These are phyloP conservation scores for Coracopsis vasa DNA, from an alignment of 2,113 vertebrate genomes.

Conservation along the genomic window DNA sequence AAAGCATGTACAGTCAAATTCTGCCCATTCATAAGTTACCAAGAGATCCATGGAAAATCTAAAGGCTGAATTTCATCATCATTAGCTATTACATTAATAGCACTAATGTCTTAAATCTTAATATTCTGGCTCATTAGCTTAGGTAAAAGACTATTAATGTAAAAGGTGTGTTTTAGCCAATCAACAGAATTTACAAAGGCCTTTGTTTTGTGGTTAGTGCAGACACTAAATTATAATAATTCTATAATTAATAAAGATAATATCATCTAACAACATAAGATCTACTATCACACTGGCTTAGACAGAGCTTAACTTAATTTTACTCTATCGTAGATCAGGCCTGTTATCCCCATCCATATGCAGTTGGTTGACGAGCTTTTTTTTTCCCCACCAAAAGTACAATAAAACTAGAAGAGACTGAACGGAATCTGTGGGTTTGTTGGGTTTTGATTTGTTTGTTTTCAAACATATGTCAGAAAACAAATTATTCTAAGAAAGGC, in stretches of 20 bases:
- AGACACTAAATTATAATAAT: neutral
- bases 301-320: neutral
- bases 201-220: neutral
- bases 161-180: conserved; percentile 17
- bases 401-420: neutral
- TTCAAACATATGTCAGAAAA: neutral
- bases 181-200: neutral
- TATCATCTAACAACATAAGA: neutral
- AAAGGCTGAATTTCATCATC: conserved; percentile 20
- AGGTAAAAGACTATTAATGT: conserved; percentile 9
- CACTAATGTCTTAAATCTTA: conserved; percentile 31
- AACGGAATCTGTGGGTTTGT: neutral
- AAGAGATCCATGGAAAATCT: neutral
- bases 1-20: neutral
- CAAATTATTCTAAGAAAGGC: neutral
- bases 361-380: neutral
- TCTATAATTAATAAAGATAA: neutral
- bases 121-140: conserved; percentile 53
- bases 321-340: neutral
- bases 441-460: neutral
- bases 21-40: neutral
- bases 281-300: neutral
- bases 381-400: neutral
- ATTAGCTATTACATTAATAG: conserved; percentile 29
- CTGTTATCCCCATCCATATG: neutral